Evolutionary conservation across 1,140 invertebrate species (phyloP), one percentile per base, ranked within the genome.

Genomic region (Coenobita brevimanus): DNA sequence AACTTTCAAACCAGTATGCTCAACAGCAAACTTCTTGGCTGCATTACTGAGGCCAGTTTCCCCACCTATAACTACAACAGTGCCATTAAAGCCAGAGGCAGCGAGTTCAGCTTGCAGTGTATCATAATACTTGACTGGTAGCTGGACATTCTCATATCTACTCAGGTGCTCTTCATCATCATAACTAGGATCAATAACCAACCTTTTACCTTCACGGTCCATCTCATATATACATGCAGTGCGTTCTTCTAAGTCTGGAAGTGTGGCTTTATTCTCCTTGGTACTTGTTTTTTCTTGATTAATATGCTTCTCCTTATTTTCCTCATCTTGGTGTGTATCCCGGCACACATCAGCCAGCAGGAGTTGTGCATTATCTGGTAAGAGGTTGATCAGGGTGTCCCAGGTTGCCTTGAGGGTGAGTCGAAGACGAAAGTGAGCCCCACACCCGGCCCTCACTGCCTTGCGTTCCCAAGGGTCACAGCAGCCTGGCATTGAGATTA

Each of bases 391-490:
- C 43, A 97, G 93, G 0, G 95, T 92, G n/a, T 94, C 92, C 96
- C 96, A 97, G 0, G 93, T 92, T 57, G 95, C 89, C 90, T 95
- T 94, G 60, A 92, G 92, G 15, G 93, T 82, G 88, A 98, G 95
- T 43, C 95, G 94, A 17, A 97, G 83, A 54, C 95, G 94, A 92
- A 98, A 98, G 92, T 98, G 97, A 30, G 96, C 95, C 17, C 97
- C 97, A 88, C 95, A 94, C 21, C 95, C 96, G 91, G 95, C 95
- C 92, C 97, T 93, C 17, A 98, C 91, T 2, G 98, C 97, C 94
- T 98, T 98, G 0, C 94, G 92, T 87, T 98, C 96, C 97, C 97
- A 98, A 6, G 96, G 92, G 93, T 98, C 96, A 30, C 96, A 96
- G 93, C 97, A 98, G 64, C 97, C 96, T 97, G 86, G 3, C 89